Conservation (phyloP, 2,888 invertebrate species). For the Drosophila setosimentum region DNA sequence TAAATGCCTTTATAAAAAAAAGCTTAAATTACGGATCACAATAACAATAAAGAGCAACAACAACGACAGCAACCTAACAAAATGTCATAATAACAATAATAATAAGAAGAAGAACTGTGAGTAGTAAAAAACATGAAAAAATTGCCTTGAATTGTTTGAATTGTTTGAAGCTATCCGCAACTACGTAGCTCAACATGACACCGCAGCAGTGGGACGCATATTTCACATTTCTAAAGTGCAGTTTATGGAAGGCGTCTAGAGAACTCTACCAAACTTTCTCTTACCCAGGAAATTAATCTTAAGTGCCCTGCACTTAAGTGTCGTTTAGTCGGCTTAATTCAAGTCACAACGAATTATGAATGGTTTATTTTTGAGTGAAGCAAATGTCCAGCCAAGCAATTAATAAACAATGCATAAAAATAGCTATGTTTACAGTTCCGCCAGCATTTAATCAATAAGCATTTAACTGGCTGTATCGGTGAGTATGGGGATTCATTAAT, state of each 20-base stretch:
- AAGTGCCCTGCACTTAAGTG: constrained; percentile 48
- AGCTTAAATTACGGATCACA: constrained; percentile 3
- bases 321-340: constrained; percentile 17
- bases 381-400: constrained; percentile 19
- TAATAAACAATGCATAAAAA: constrained; percentile 30
- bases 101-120: constrained; percentile 16
- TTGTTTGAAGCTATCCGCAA: constrained; percentile 8
- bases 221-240: constrained; percentile 33
- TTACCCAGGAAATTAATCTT: constrained; percentile 22
- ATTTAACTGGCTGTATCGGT: constrained; percentile 42
- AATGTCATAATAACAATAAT: neutral
- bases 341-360: constrained; percentile 15
- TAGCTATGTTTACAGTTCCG: constrained; percentile 9
- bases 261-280: constrained; percentile 8
- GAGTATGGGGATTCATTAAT: constrained; percentile 11
- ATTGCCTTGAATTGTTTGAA: neutral
- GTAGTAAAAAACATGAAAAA: constrained; percentile 1
- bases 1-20: constrained; percentile 5
- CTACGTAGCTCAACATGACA: constrained; percentile 37
- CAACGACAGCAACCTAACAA: neutral
- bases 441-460: constrained; percentile 40
- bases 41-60: constrained; percentile 12
- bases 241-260: constrained; percentile 10
- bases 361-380: neutral
- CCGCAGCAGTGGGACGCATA: constrained; percentile 31